Percentiles rank a stretch among this genome's conserved stretches.
phyloP scores from a whole-genome alignment of 2,888 invertebrate genomes.

The Chymomyza amoena region DNA sequence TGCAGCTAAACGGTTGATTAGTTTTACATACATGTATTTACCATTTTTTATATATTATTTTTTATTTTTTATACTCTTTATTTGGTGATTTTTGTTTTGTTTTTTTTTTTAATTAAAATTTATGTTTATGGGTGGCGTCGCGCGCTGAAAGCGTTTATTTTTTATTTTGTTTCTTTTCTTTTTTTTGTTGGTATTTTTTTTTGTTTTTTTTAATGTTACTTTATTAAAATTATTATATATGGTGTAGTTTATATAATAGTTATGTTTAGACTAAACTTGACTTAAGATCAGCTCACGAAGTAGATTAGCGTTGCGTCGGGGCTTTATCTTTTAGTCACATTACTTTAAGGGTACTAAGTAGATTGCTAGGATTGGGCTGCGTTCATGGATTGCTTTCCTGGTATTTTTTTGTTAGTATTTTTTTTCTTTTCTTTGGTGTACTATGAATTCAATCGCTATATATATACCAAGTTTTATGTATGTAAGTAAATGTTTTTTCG shows the following conservation, averaged over 20 bases:
- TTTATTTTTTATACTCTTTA: background rate
- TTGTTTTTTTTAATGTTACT: background rate
- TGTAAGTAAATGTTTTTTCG: constrained; percentile 9
- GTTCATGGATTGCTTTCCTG: constrained; percentile 22
- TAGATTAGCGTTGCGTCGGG: background rate
- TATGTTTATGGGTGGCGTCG: constrained; percentile 69
- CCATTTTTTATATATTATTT: constrained; percentile 5
- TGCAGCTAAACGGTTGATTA: constrained; percentile 68
- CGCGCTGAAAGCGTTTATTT: constrained; percentile 59
- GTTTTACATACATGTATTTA: constrained; percentile 37
- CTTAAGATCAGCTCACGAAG: background rate
- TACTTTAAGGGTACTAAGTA: constrained; percentile 34
- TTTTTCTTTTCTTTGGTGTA: constrained; percentile 24
- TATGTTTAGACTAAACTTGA: background rate
- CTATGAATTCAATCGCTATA: background rate
- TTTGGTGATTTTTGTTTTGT: background rate
- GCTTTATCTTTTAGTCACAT: background rate
- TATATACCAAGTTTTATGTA: constrained; percentile 15
- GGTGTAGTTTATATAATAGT: constrained; percentile 5
- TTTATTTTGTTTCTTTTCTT: too few relatives aligned
- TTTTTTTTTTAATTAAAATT: constrained; percentile 32
- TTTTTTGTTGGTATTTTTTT: constrained; percentile 31
- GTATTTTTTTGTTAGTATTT: constrained; percentile 5
- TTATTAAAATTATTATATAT: constrained; percentile 4
- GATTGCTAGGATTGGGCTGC: too few relatives aligned